phyloP scores from a whole-genome alignment of 2,888 invertebrate genomes.

The Nephrotoma flavescens region DNA sequence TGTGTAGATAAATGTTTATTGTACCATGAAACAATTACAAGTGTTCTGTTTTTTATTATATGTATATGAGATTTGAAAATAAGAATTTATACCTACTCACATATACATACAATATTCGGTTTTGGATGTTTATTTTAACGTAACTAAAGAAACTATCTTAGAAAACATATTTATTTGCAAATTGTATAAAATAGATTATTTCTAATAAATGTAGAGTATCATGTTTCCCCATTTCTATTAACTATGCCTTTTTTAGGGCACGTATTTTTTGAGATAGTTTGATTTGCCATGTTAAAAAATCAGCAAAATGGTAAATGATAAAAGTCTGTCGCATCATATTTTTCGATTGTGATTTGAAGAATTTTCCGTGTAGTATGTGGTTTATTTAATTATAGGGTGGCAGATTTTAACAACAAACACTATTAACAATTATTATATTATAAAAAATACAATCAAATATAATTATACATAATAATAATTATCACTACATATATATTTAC shows the following conservation, averaged over 20 bases:
- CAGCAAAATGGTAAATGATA: background rate
- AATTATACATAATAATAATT: background rate
- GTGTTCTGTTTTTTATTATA: background rate
- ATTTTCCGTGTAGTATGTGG: background rate
- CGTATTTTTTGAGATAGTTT: too few relatives aligned
- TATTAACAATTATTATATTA: background rate
- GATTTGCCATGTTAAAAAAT: too few relatives aligned
- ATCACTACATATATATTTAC: background rate
- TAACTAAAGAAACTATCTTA: too few relatives aligned
- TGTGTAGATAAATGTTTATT: background rate
- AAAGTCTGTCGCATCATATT: background rate
- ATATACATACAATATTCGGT: background rate
- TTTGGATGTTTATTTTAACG: background rate
- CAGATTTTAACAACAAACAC: background rate
- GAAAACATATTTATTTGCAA: too few relatives aligned
- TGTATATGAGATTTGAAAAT: background rate
- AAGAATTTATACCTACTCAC: background rate
- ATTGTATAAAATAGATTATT: too few relatives aligned
- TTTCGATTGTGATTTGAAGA: background rate
- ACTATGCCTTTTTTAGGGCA: too few relatives aligned
- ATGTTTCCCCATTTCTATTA: too few relatives aligned
- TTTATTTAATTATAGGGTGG: background rate
- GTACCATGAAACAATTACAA: background rate
- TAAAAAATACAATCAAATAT: background rate
- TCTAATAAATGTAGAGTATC: too few relatives aligned